Base-by-base conservation (phyloP, 2,888 invertebrate species). In the Eupithecia exiguata region DNA sequence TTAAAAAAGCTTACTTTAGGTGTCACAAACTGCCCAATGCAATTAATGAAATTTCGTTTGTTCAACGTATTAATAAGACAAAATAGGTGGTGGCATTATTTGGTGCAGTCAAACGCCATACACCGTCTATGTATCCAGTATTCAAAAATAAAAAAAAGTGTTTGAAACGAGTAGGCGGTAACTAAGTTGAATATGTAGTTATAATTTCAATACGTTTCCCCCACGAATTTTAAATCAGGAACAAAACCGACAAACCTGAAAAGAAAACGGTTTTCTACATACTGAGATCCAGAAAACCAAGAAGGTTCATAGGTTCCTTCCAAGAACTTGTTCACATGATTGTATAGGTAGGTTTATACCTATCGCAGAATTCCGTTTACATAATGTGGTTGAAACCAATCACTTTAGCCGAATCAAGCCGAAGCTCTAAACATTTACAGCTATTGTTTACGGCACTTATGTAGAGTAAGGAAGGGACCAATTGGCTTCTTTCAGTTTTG, bases 351-450 rank as follows among this genome's bases (percentile, higher is more conserved):
- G 58, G 49, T 1, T 46, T 46, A n/a, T 58, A 58, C 10, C 49
- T 21, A 58, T 58, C 5, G 5, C 10, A 12, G 21, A 58, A 0
- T 58, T 58, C 5, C 58, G 25, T 14, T 58, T 25, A 25, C 58
- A 25, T 14, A 53, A 53, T 21, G 5, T 58, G 9, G 58, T 58
- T 58, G 58, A 25, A 62, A 68, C 69, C 72, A 75, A 72, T 75
- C 75, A 72, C 69, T 72, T 75, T 75, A 68, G 40, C 38, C 69
- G 61, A 74, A 71, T 71, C 74, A 69, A 68, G 66, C 35, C 36
- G 35, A 61, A 73, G 73, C 68, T 74, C 65, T 74, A 71, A 74
- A 74, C 69, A 74, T 74, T 74, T 71, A 71, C 71, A 69, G 69
- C 43, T 43, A 66, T 71, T 74, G 71, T 74, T 71, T 71, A 71